Conservation (phyloP, 2,888 invertebrate species). For the Pogonocherus hispidulus region DNA sequence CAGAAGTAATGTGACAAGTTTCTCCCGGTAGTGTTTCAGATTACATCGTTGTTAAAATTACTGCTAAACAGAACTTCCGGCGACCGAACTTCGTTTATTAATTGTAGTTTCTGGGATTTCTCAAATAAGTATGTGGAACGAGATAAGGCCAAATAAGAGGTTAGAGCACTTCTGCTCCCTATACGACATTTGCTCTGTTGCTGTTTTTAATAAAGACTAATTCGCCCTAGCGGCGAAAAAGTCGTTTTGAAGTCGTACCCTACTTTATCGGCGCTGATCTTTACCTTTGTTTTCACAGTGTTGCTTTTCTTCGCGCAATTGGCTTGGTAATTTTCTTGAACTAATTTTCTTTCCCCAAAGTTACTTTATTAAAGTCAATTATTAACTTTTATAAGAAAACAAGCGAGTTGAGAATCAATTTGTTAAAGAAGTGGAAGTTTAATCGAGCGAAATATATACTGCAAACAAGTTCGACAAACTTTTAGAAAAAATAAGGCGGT, state of each 20-base stretch:
- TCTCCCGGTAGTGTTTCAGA: conserved; percentile 61
- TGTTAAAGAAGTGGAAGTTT: conserved; percentile 9
- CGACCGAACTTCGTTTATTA: conserved; percentile 65
- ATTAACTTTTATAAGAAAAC: conserved; percentile 25
- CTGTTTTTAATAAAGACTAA: conserved; percentile 13
- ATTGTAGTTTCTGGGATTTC: conserved; percentile 60
- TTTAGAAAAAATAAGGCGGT: not conserved
- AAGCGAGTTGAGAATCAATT: conserved; percentile 23
- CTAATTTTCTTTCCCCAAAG: conserved; percentile 22
- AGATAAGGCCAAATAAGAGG: conserved; percentile 1
- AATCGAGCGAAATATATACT: conserved; percentile 13
- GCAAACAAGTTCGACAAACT: not conserved
- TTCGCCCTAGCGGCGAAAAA: not conserved
- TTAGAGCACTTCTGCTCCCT: too few relatives aligned
- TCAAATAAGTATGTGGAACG: conserved; percentile 49
- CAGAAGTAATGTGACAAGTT: conserved; percentile 51
- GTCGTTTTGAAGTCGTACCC: too few relatives aligned
- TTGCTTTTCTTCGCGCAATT: conserved; percentile 15
- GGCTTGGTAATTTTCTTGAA: conserved; percentile 26
- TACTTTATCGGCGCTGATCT: conserved; percentile 8
- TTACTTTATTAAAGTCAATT: conserved; percentile 22
- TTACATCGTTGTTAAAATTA: conserved; percentile 61
- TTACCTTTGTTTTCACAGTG: conserved; percentile 21
- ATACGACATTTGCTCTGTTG: not conserved
- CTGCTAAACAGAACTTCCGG: conserved; percentile 57